Evolutionary conservation across 2,888 invertebrate genomes (phyloP).

Genomic region (Scaptomyza reducta): DNA sequence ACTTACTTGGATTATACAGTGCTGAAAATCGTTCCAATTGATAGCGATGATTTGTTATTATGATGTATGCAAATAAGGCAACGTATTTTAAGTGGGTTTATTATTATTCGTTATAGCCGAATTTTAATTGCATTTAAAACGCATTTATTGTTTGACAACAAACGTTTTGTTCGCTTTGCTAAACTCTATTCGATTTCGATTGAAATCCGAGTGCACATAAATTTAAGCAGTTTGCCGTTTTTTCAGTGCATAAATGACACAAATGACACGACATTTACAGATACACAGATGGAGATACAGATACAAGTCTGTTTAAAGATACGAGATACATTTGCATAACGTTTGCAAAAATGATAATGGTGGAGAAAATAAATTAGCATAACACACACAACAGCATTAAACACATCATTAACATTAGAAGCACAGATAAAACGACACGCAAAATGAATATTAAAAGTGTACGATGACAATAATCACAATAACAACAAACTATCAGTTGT

Average conservation of each 20-base stretch:
- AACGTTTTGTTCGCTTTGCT: constrained; percentile 61
- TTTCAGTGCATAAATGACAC: constrained; percentile 28
- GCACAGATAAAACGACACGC: constrained; percentile 34
- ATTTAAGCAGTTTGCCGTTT: constrained; percentile 42
- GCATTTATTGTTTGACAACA: constrained; percentile 61
- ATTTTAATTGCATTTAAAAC: constrained; percentile 66
- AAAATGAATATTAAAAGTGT: constrained; percentile 23
- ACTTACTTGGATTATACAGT: constrained; percentile 41
- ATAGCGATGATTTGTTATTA: constrained; percentile 33
- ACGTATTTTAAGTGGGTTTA: constrained; percentile 43
- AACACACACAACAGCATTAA: constrained; percentile 37
- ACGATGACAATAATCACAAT: background rate
- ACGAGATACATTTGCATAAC: constrained; percentile 54
- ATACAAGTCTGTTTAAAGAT: constrained; percentile 33
- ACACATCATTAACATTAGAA: constrained; percentile 44
- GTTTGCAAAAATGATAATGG: constrained; percentile 47
- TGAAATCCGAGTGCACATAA: constrained; percentile 56
- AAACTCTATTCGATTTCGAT: constrained; percentile 49
- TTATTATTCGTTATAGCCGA: constrained; percentile 48
- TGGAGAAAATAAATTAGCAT: constrained; percentile 43
- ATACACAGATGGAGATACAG: constrained; percentile 29
- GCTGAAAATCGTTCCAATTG: constrained; percentile 18
- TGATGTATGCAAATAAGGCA: constrained; percentile 60
- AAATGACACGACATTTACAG: constrained; percentile 64
- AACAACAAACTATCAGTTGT: constrained; percentile 14